Base-by-base conservation (phyloP, 2,888 invertebrate genomes). In the Drosophila borborema region DNA sequence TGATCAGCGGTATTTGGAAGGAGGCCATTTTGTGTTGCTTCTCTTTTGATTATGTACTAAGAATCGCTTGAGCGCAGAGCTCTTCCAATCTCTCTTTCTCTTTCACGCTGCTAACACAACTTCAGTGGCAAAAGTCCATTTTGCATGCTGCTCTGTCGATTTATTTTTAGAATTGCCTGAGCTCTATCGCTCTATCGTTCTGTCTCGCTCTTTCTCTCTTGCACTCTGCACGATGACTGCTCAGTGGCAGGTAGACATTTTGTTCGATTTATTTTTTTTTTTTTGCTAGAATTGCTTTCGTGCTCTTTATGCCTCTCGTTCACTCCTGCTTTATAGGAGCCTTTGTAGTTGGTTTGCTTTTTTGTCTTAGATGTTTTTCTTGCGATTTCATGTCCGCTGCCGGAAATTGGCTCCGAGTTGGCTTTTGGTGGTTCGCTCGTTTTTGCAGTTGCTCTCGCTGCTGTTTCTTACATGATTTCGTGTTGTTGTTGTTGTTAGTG, bases 1-100 rank as follows among this genome's bases (percentile, higher is more conserved):
- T 97, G 87, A 98, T 94, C 81, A 98, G 94, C 53, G 98, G 98
- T 92, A 98, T 96, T 91, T 95, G 95, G 85, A 96, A 93, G 74
- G 93, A 90, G 62, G 90, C 90, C 92, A 93, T 93, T 79, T 87
- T 91, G 81, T 43, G 63, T 68, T 12, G 16, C 23, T 28, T 31
- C 16, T 41, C 56, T 45, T 5, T 38, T 36, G 23, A 41, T 62
- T 48, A 9, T 6, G 40, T 64, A n/a, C 54, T 53, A 18, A 40
- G 12, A 40, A 41, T 28, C 3, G 40, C 23, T 55, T 40, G 14
- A 31, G 54, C 40, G 40, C 38, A 28, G 14, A 18, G 54, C 40
- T 49, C 38, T 48, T 12, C n/a, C 16, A 9, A 3, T 51, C n/a
- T 31, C 34, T 23, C 31, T 45, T 59, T 68, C 36, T 14, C 53